Evolutionary conservation across 1,140 invertebrate genomes (phyloP), one percentile per base, ranked within the genome.

Genomic region (Drosophila murphyi): DNA sequence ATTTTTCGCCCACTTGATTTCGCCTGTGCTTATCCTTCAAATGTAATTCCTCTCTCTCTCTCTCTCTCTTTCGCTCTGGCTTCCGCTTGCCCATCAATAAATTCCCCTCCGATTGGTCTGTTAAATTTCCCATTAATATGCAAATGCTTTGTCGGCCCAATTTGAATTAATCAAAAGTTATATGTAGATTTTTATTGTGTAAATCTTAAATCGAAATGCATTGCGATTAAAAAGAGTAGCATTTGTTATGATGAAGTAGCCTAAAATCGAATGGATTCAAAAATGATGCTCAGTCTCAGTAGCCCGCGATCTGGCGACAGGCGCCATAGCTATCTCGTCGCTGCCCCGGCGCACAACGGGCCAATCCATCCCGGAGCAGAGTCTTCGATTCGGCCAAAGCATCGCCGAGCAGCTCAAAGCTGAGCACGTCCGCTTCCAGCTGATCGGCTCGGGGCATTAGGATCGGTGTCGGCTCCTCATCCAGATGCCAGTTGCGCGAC

Each of bases 271-370:
- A 47, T 75, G 48, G n/a, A 34, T 41, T 63, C 8, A 78, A 76
- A 83, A 88, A 39, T 37, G 5, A 35, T 48, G 63, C 68, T 85
- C 64, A 65, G 71, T 86, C 62, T 87, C 63, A 92, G 51, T 92
- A 92, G 57, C 91, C 91, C 48, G 89, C 85, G 57, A 92, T 76
- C 77, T 92, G 85, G 82, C 89, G 92, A 68, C 94, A 94, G 35
- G 93, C 83, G 10, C 94, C 94, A 54, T 93, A 93, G 41, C 93
- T 93, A 76, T 95, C 94, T 32, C 95, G 92, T 52, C 92, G 92
- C 31, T 93, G 91, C 45, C 94, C 95, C 0, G 95, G 95, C 8
- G 94, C 95, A 82, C 95, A 95, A 75, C 95, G 94, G 39, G 95
- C 94, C 51, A 92, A 90, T 1, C 94, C 94, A 8, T 95, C 94